These are phyloP conservation scores for Chloromyia formosa DNA, from an alignment of 2,888 invertebrate genomes.

Conservation along the genomic window DNA sequence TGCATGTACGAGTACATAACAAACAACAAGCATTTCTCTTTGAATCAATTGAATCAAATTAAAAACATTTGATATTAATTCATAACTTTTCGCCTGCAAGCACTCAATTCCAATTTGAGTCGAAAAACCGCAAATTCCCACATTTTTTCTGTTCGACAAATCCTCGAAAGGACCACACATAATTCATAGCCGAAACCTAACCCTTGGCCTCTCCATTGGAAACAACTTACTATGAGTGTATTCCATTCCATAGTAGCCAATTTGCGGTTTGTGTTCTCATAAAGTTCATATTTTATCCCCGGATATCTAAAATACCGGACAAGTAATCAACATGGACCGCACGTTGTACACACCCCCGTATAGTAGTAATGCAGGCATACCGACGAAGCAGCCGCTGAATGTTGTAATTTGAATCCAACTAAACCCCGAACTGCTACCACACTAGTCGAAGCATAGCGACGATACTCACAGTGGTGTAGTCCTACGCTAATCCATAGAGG, in stretches of 20 bases:
- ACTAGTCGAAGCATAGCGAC: not conserved
- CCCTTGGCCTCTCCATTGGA: not conserved
- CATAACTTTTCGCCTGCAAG: no score
- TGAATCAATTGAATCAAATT: no score
- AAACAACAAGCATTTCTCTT: no score
- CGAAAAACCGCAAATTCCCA: no score
- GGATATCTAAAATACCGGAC: conserved; percentile 31
- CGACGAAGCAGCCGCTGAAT: not conserved
- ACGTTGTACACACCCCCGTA: conserved; percentile 27
- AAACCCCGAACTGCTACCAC: not conserved
- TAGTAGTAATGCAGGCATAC: not conserved
- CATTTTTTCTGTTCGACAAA: no score
- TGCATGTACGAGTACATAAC: no score
- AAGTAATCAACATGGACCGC: conserved; percentile 44
- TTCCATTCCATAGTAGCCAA: conserved; percentile 15
- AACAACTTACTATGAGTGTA: not conserved
- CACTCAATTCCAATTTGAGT: no score
- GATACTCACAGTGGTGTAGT: not conserved
- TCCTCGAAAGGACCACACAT: no score
- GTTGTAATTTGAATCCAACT: conserved; percentile 9
- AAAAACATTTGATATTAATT: no score
- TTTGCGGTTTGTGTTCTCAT: conserved; percentile 39
- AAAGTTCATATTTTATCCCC: conserved; percentile 19
- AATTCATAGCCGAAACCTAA: no score
- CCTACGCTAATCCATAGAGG: not conserved